Conservation (phyloP, 2,113 vertebrate genomes). For the Anhinga rufa region DNA sequence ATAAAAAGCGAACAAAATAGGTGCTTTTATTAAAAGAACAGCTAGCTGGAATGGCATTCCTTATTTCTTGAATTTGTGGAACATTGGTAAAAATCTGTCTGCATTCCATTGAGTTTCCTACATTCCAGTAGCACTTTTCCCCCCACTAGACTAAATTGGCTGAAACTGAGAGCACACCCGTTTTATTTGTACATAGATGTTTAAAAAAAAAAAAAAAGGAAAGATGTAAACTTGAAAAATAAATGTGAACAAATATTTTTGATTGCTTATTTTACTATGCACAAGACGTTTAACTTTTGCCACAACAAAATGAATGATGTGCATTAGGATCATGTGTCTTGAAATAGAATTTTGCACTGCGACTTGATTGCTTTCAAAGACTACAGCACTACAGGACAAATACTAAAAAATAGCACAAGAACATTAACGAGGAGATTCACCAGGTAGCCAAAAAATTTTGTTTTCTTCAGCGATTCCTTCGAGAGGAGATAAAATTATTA, state of each 20-base stretch:
- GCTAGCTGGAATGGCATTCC: slow-evolving; percentile 64
- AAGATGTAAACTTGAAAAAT: slow-evolving; percentile 72
- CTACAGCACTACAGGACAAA: slow-evolving; percentile 57
- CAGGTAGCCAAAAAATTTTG: background rate
- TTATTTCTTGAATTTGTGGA: slow-evolving; percentile 42
- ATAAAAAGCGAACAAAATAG: slow-evolving; percentile 51
- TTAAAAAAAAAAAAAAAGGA: background rate
- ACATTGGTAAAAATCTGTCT: slow-evolving; percentile 52
- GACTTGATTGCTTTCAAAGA: slow-evolving; percentile 26
- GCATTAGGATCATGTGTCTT: slow-evolving; percentile 58
- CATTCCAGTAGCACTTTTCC: slow-evolving; percentile 65
- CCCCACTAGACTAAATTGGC: slow-evolving; percentile 28
- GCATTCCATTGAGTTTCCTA: slow-evolving; percentile 70
- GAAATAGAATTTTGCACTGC: slow-evolving; percentile 69
- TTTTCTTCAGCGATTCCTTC: background rate
- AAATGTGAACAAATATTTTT: slow-evolving; percentile 75
- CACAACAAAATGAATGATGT: background rate
- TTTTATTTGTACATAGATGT: slow-evolving; percentile 69
- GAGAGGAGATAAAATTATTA: background rate
- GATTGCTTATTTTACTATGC: slow-evolving; percentile 72
- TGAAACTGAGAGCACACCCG: slow-evolving; percentile 62
- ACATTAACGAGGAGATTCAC: background rate
- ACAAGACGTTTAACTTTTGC: slow-evolving; percentile 68
- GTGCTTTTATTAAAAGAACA: slow-evolving; percentile 65
- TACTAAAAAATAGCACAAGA: background rate